Conservation (phyloP, 2,888 invertebrate species). For the Aspidiotus destructor region DNA sequence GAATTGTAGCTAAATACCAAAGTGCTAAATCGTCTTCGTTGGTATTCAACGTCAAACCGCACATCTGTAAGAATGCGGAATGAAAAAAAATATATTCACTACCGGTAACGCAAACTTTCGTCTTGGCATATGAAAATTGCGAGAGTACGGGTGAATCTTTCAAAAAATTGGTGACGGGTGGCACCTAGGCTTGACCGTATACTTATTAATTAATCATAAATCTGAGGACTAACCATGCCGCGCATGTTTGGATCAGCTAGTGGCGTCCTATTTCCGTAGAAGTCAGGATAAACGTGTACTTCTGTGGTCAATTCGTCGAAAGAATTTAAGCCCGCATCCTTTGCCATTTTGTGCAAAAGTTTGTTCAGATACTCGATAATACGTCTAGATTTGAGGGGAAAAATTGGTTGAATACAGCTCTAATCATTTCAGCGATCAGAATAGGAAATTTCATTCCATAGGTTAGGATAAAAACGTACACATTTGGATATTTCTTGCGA, state of each 20-base stretch:
- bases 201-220: background rate
- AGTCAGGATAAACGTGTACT: constrained; percentile 89
- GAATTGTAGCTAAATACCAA: constrained; percentile 76
- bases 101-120: too few species aligned
- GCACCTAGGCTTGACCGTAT: background rate
- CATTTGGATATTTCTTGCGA: background rate
- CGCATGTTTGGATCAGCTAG: constrained; percentile 71
- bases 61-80: constrained; percentile 48
- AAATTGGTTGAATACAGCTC: background rate
- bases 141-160: too few species aligned
- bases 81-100: constrained; percentile 3
- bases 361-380: constrained; percentile 60
- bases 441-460: too few species aligned
- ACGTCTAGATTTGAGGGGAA: constrained; percentile 46
- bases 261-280: constrained; percentile 92
- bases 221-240: constrained; percentile 61
- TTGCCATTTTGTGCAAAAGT: constrained; percentile 51
- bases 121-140: too few species aligned
- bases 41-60: constrained; percentile 62
- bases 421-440: too few species aligned
- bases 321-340: constrained; percentile 46
- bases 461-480: too few species aligned
- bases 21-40: constrained; percentile 69
- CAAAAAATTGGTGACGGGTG: too few species aligned
- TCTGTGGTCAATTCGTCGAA: constrained; percentile 61